Conservation (phyloP, 1,140 invertebrate genomes). For the Drosophila malerkotliana region DNA sequence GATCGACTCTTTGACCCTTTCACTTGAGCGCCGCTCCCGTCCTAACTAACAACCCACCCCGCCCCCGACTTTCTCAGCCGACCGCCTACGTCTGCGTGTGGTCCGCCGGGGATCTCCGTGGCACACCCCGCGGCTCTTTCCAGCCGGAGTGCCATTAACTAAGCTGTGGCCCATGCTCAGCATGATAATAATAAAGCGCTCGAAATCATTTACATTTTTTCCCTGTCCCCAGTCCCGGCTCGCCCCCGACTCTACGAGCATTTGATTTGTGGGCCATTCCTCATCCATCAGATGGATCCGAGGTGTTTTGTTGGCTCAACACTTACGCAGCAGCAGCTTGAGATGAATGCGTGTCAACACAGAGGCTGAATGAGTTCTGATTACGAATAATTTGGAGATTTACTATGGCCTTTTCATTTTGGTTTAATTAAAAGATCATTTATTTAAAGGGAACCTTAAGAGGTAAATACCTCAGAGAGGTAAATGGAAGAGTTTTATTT, state of each 20-base stretch:
- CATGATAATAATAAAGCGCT: conserved; percentile 72
- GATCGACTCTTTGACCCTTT: conserved; percentile 59
- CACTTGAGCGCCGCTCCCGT: conserved; percentile 60
- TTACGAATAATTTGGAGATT: conserved; percentile 17
- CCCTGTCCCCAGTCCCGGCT: conserved; percentile 3
- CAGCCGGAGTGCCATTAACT: conserved; percentile 65
- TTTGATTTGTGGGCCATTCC: conserved; percentile 47
- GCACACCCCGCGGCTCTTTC: conserved; percentile 62
- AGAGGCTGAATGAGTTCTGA: conserved; percentile 14
- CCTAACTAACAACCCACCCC: neutral
- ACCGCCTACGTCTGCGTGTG: conserved; percentile 56
- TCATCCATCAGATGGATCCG: conserved; percentile 22
- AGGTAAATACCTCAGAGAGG: neutral
- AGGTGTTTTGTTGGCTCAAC: conserved; percentile 33
- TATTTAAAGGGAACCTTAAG: neutral
- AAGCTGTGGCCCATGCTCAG: conserved; percentile 57
- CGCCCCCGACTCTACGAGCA: conserved; percentile 11
- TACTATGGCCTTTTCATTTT: neutral
- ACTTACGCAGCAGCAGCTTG: conserved; percentile 23
- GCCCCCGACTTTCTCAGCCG: neutral
- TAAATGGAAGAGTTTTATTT: too few species aligned
- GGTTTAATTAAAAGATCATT: neutral
- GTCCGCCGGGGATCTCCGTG: conserved; percentile 34
- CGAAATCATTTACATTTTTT: conserved; percentile 72
- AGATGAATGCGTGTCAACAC: conserved; percentile 28